phyloP scores from a whole-genome alignment of 2,888 invertebrate genomes.

The Brachynemurus nebulosus region DNA sequence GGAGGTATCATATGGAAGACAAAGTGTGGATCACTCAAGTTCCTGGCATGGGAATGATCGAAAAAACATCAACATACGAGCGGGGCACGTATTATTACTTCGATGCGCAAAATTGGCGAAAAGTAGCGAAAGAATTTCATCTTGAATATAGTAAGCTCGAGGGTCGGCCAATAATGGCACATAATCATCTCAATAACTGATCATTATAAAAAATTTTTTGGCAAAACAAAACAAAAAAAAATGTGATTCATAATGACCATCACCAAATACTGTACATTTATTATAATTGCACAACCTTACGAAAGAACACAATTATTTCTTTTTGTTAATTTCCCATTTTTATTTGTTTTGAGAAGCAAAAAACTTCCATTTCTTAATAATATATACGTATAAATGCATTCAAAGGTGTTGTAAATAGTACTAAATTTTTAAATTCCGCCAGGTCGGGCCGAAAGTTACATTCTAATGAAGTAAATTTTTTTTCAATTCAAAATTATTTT shows the following conservation, averaged over 20 bases:
- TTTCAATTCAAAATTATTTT: background rate
- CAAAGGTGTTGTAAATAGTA: too few species aligned
- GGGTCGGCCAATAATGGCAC: slow-evolving; percentile 64
- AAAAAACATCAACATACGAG: slow-evolving; percentile 94
- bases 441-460: too few species aligned
- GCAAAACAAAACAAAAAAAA: background rate
- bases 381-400: too few species aligned
- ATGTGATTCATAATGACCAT: slow-evolving; percentile 1
- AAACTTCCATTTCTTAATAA: too few species aligned
- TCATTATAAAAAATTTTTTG: too few species aligned
- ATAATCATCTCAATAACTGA: slow-evolving; percentile 14
- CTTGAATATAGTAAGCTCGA: slow-evolving; percentile 98
- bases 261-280: too few species aligned
- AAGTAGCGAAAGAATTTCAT: slow-evolving; percentile 97
- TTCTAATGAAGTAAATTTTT: too few species aligned
- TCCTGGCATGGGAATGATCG: slow-evolving; percentile 84
- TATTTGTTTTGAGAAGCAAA: too few species aligned
- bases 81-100: slow-evolving; percentile 99
- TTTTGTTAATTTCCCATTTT: too few species aligned
- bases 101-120: slow-evolving; percentile 98
- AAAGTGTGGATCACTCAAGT: slow-evolving; percentile 98
- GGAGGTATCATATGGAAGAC: slow-evolving; percentile 99
- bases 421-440: too few species aligned
- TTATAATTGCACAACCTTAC: too few species aligned
- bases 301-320: too few species aligned